Evolutionary conservation across 2,888 invertebrate species (phyloP).

Genomic region (Blera fallax): DNA sequence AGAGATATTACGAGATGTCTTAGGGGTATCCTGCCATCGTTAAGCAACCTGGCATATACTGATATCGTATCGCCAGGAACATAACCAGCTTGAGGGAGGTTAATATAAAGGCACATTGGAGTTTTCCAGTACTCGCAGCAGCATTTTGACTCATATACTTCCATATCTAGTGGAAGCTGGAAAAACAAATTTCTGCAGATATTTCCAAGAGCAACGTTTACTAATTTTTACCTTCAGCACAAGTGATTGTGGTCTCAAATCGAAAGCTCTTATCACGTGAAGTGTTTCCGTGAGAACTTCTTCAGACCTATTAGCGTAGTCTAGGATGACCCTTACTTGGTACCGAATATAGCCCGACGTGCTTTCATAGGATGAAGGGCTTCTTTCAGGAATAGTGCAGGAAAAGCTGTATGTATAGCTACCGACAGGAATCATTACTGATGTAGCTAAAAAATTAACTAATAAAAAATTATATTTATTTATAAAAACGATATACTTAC

Average conservation of each 20-base stretch:
- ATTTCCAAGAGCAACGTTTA: not conserved
- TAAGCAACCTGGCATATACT: conserved; percentile 76
- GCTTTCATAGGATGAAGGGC: conserved; percentile 77
- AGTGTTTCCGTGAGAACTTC: conserved; percentile 37
- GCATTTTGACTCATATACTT: conserved; percentile 73
- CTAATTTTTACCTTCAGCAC: conserved; percentile 47
- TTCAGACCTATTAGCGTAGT: conserved; percentile 63
- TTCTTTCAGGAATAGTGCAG: conserved; percentile 76
- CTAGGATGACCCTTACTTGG: conserved; percentile 74
- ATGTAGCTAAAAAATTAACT: conserved; percentile 63
- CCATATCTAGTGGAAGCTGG: conserved; percentile 62
- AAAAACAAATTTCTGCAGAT: not conserved
- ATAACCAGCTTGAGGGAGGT: conserved; percentile 75
- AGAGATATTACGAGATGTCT: conserved; percentile 75
- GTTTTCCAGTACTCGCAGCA: conserved; percentile 76
- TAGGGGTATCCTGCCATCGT: conserved; percentile 74
- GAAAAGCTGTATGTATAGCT: conserved; percentile 76
- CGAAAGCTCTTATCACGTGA: conserved; percentile 35
- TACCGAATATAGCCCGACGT: conserved; percentile 77
- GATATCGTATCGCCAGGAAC: conserved; percentile 76
- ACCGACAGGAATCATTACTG: conserved; percentile 75
- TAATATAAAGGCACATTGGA: conserved; percentile 76
- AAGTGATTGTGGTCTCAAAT: conserved; percentile 22
- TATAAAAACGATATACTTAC: conserved; percentile 33
- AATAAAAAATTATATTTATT: not conserved